Percentiles rank a stretch among this genome's conserved stretches.
These are phyloP conservation scores for Neoascia interrupta DNA, from an alignment of 2,888 invertebrate species.

Conservation along the genomic window DNA sequence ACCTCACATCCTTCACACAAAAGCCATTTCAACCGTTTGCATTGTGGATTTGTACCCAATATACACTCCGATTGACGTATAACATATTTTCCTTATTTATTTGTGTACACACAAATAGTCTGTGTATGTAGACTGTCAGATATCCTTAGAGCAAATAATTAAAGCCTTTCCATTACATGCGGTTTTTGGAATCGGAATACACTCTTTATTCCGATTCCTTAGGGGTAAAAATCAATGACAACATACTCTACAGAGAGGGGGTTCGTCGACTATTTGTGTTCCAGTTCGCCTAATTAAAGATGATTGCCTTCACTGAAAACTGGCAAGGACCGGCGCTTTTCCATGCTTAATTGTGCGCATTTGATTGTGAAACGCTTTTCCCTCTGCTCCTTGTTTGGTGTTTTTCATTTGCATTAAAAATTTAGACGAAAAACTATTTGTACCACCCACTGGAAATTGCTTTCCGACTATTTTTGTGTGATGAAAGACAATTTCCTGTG, in stretches of 20 bases:
- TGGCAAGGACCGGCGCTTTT: too few relatives aligned
- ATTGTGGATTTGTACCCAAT: slow-evolving; percentile 66
- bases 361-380: slow-evolving; percentile 47
- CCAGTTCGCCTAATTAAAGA: slow-evolving; percentile 68
- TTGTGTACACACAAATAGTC: slow-evolving; percentile 40
- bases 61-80: slow-evolving; percentile 60
- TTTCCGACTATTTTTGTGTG: slow-evolving; percentile 45
- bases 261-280: slow-evolving; percentile 28
- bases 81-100: slow-evolving; percentile 69
- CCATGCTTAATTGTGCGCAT: slow-evolving; percentile 53
- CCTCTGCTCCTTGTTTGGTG: slow-evolving; percentile 24
- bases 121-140: slow-evolving; percentile 42
- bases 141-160: slow-evolving; percentile 69
- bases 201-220: neutral
- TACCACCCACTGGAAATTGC: slow-evolving; percentile 25
- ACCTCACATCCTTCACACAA: slow-evolving; percentile 23
- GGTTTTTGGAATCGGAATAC: slow-evolving; percentile 52
- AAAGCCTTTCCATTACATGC: slow-evolving; percentile 68
- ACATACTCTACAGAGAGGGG: too few relatives aligned
- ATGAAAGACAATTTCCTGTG: slow-evolving; percentile 37
- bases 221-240: slow-evolving; percentile 64
- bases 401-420: slow-evolving; percentile 67
- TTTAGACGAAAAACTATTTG: slow-evolving; percentile 28
- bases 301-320: slow-evolving; percentile 52
- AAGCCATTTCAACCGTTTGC: slow-evolving; percentile 42